phyloP scores from a whole-genome alignment of 2,797 vertebrate genomes.

The Octomys mimax region DNA sequence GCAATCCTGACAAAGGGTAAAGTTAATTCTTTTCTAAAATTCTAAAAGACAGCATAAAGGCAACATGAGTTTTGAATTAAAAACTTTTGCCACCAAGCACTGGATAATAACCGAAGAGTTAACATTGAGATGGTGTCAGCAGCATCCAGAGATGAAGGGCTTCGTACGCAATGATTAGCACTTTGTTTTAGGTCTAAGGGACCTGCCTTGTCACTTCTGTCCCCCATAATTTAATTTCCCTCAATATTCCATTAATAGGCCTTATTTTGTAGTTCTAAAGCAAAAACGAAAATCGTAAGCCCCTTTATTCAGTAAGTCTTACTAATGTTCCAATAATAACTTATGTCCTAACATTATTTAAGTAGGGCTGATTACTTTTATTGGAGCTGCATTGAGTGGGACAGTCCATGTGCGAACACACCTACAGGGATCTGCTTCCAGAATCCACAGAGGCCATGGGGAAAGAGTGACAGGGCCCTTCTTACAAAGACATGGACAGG shows the following conservation, averaged over 20 bases:
- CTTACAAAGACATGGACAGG: neutral
- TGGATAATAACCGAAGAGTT: slow-evolving; percentile 6
- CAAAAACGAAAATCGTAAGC: neutral
- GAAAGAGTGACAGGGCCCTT: fast-evolving
- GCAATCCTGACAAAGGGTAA: neutral
- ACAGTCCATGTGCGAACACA: neutral
- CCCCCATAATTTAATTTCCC: neutral
- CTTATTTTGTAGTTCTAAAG: neutral
- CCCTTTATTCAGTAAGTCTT: neutral
- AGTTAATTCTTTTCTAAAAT: neutral
- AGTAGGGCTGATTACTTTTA: neutral
- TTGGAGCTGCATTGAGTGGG: neutral
- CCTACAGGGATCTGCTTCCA: neutral
- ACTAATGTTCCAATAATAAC: neutral
- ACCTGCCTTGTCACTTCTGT: neutral
- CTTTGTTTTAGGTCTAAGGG: neutral
- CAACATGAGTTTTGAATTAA: neutral
- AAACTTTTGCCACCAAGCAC: neutral
- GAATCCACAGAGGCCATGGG: neutral
- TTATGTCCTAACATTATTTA: neutral
- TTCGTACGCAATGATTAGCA: neutral
- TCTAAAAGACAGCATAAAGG: neutral
- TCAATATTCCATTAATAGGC: neutral
- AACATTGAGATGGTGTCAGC: neutral
- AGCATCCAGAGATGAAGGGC: neutral